These are phyloP conservation scores for Drosophila ogumai DNA, from an alignment of 1,140 invertebrate species.

Conservation along the genomic window DNA sequence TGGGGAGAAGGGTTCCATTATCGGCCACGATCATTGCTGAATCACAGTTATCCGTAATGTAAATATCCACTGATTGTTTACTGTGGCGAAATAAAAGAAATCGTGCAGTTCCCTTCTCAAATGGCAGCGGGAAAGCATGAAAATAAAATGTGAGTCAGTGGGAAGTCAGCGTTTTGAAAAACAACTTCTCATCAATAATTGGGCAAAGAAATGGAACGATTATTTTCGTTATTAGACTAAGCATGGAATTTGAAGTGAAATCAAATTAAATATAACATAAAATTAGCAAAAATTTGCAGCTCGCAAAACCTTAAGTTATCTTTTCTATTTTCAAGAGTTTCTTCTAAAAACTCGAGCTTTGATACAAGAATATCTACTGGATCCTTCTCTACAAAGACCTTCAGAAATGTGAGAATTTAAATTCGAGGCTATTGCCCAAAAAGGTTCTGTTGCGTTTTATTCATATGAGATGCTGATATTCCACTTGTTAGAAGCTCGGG, in stretches of 20 bases:
- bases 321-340: background rate
- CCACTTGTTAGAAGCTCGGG: slow-evolving; percentile 3
- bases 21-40: slow-evolving; percentile 39
- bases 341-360: background rate
- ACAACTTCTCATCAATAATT: slow-evolving; percentile 7
- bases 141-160: slow-evolving; percentile 22
- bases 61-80: slow-evolving; percentile 37
- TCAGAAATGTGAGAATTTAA: background rate
- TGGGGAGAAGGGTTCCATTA: slow-evolving; percentile 1
- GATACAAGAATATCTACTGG: background rate
- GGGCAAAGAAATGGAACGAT: background rate
- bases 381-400: background rate
- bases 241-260: background rate
- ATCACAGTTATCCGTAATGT: slow-evolving; percentile 43
- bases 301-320: no score
- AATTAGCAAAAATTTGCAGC: background rate
- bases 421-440: background rate
- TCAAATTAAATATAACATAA: background rate
- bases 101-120: slow-evolving; percentile 33
- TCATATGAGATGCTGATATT: background rate
- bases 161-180: slow-evolving; percentile 15
- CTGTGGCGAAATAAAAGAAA: slow-evolving; percentile 34
- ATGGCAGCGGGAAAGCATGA: slow-evolving; percentile 16
- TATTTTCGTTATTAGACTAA: background rate
- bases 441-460: background rate